Evolutionary conservation across 2,113 vertebrate species (phyloP).

Genomic region (Rhagologus leucostigma): DNA sequence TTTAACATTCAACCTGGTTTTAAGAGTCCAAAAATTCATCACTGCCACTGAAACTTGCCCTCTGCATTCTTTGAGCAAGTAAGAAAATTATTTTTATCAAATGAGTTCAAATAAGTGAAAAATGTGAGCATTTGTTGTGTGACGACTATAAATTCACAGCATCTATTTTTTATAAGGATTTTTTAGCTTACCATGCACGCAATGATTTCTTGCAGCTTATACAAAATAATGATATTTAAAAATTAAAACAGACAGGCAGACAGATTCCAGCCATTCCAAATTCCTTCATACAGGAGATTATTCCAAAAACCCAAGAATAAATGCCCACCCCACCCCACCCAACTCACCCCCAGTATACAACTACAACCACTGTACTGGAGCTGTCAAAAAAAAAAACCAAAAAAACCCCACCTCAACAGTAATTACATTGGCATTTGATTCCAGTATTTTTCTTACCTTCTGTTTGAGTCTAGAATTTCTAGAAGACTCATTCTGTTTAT

Average conservation of each 20-base stretch:
- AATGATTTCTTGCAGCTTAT: constrained; percentile 1
- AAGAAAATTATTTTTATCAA: not conserved
- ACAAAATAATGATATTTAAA: constrained; percentile 6
- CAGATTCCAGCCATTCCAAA: constrained; percentile 14
- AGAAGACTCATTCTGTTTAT: not conserved
- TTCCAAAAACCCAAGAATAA: not conserved
- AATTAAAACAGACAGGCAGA: constrained; percentile 10
- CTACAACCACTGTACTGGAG: not conserved
- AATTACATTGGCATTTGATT: not conserved
- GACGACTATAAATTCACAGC: not conserved
- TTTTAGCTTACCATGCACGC: not conserved
- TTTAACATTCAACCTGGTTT: not conserved
- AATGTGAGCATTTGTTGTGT: not conserved
- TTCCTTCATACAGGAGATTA: not conserved
- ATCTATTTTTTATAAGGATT: not conserved
- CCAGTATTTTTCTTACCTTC: not conserved
- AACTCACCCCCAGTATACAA: not conserved
- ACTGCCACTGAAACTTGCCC: not conserved
- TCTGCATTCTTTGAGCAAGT: fast-evolving
- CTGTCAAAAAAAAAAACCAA: not conserved
- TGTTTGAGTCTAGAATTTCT: not conserved
- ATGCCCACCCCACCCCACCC: not conserved
- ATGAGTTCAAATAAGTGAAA: not conserved
- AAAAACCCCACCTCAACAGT: fast-evolving
- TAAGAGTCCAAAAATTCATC: not conserved